Conservation (phyloP, 2,113 vertebrate genomes). For the Aramus guarauna region DNA sequence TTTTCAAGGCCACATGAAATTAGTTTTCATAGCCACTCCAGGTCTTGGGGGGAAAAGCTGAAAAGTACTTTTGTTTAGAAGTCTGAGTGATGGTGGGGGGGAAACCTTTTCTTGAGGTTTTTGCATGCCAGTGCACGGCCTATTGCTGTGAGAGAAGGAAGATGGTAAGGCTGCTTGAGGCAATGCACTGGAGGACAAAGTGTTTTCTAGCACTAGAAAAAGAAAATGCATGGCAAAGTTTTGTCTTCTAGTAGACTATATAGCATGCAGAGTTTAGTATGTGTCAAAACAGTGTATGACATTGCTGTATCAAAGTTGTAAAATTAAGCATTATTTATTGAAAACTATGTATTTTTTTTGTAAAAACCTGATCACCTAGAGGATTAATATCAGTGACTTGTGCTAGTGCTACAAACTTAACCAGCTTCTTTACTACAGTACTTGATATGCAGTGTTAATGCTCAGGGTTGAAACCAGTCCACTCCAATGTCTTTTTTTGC, state of each 20-base stretch:
- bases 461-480: constrained; percentile 83
- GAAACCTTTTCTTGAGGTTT: constrained; percentile 72
- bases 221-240: constrained; percentile 79
- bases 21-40: constrained; percentile 74
- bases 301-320: constrained; percentile 86
- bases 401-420: constrained; percentile 75
- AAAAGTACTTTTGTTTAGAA: constrained; percentile 80
- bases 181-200: constrained; percentile 74
- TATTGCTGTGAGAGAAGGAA: constrained; percentile 64
- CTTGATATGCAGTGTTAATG: constrained; percentile 81
- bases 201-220: constrained; percentile 78
- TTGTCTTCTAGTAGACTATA: constrained; percentile 79
- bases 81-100: constrained; percentile 79
- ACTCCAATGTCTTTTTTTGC: constrained; percentile 78
- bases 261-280: constrained; percentile 83
- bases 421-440: constrained; percentile 77
- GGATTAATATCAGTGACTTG: constrained; percentile 78
- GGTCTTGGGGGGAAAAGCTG: constrained; percentile 72
- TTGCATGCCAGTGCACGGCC: constrained; percentile 80
- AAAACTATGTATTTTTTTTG: constrained; percentile 87
- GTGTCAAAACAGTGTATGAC: constrained; percentile 82
- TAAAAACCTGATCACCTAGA: constrained; percentile 83
- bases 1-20: constrained; percentile 70
- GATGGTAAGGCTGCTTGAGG: constrained; percentile 67
- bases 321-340: constrained; percentile 87